A percentile compares a stretch with the other conserved stretches of the same genome.
Conservation (phyloP, 2,113 vertebrate genomes). For the Tenrec ecaudatus region DNA sequence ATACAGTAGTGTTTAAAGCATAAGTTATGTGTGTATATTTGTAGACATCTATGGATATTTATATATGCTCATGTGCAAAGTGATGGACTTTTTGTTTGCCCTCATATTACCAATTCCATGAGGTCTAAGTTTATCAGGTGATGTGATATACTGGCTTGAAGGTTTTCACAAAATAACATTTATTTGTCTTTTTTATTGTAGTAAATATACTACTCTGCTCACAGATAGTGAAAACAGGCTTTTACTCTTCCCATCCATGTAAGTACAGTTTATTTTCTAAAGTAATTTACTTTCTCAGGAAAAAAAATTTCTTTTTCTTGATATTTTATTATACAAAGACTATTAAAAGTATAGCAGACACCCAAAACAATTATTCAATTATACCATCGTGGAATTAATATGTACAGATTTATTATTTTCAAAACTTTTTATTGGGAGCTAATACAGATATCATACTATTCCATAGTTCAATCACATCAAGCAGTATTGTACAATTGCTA, state of each 20-base stretch:
- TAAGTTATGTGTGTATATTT: no score
- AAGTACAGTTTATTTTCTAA: constrained; percentile 79
- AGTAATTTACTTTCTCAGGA: background rate
- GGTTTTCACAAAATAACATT: constrained; percentile 1
- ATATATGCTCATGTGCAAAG: background rate
- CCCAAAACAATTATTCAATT: background rate
- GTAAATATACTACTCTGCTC: constrained; percentile 93
- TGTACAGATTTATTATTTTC: no score
- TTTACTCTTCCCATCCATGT: constrained; percentile 92
- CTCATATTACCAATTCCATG: background rate
- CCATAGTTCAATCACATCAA: no score
- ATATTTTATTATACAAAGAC: constrained; percentile 29
- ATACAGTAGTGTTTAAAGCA: no score
- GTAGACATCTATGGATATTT: background rate
- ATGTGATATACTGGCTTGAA: background rate
- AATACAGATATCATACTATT: no score
- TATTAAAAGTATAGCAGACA: constrained; percentile 39
- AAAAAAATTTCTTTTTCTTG: constrained; percentile 22
- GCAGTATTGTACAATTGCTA: no score
- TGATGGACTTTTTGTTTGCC: background rate
- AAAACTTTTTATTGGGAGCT: no score
- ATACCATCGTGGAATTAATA: no score
- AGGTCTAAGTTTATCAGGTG: background rate
- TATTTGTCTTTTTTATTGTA: constrained; percentile 75
- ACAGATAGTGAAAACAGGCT: constrained; percentile 90